These are phyloP conservation scores for Rousettus leschenaultii DNA, from an alignment of 2,113 vertebrate species.

Conservation along the genomic window DNA sequence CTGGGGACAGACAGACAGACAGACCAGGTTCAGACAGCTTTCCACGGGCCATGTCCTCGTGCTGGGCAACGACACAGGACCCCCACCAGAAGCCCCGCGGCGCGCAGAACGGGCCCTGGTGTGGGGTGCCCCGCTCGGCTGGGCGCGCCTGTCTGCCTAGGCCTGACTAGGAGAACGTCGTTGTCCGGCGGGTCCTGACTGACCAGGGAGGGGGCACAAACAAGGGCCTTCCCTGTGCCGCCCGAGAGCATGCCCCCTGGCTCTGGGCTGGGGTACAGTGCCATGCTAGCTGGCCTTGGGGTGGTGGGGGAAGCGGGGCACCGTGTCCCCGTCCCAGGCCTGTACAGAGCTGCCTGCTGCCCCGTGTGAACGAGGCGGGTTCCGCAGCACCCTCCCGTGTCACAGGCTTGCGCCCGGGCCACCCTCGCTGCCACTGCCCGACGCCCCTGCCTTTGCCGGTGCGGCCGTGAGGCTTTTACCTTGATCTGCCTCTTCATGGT, in stretches of 20 bases:
- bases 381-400: fast-evolving
- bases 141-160: background rate
- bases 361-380: fast-evolving
- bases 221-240: background rate
- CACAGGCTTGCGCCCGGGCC: background rate
- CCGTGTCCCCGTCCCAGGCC: fast-evolving
- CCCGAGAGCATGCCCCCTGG: fast-evolving
- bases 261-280: fast-evolving
- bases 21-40: background rate
- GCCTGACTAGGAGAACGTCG: fast-evolving
- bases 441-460: too few relatives aligned
- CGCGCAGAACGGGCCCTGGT: fast-evolving
- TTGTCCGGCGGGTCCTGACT: fast-evolving
- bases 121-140: fast-evolving
- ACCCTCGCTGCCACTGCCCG: too few relatives aligned
- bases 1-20: conserved; percentile 78
- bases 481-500: conserved; percentile 99
- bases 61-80: fast-evolving
- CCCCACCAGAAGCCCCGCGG: background rate
- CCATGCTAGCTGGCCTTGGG: fast-evolving
- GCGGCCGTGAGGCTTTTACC: conserved; percentile 78
- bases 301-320: fast-evolving
- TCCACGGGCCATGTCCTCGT: fast-evolving
- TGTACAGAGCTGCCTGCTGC: background rate
- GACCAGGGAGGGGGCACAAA: background rate